Evolutionary conservation across 2,113 vertebrate genomes (phyloP).

Genomic region (Barbus barbus): DNA sequence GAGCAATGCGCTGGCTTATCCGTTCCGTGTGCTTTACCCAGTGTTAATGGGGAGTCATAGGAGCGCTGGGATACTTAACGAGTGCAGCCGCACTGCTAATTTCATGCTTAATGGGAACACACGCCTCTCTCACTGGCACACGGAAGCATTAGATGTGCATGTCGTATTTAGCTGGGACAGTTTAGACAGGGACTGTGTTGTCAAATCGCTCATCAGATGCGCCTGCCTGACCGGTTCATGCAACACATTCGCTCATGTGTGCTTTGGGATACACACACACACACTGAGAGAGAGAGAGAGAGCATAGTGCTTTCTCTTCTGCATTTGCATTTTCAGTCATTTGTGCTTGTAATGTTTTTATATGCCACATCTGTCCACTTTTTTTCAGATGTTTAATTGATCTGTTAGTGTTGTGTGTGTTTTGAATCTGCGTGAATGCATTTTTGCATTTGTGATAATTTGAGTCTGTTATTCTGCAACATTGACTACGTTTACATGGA

Average conservation of each 20-base stretch:
- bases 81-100: background rate
- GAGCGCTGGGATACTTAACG: slow-evolving; percentile 14
- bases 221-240: background rate
- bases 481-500: too few relatives aligned
- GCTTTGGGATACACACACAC: background rate
- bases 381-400: background rate
- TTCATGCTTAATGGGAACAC: slow-evolving; percentile 31
- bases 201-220: slow-evolving; percentile 6
- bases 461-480: slow-evolving; percentile 18
- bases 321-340: background rate
- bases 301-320: background rate
- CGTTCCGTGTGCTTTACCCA: background rate
- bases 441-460: background rate
- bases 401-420: background rate
- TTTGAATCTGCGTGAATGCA: background rate
- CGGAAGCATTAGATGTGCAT: slow-evolving; percentile 5
- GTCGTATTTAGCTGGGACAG: background rate
- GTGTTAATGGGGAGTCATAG: slow-evolving; percentile 27
- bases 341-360: background rate
- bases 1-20: background rate
- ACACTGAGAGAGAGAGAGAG: too few relatives aligned
- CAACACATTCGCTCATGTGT: background rate
- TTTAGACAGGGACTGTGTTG: slow-evolving; percentile 17
- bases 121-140: slow-evolving; percentile 8
- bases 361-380: slow-evolving; percentile 1